Percentiles rank a stretch among this genome's conserved stretches.
These are phyloP conservation scores for Diloba caeruleocephala DNA, from an alignment of 2,888 invertebrate genomes.

Conservation along the genomic window DNA sequence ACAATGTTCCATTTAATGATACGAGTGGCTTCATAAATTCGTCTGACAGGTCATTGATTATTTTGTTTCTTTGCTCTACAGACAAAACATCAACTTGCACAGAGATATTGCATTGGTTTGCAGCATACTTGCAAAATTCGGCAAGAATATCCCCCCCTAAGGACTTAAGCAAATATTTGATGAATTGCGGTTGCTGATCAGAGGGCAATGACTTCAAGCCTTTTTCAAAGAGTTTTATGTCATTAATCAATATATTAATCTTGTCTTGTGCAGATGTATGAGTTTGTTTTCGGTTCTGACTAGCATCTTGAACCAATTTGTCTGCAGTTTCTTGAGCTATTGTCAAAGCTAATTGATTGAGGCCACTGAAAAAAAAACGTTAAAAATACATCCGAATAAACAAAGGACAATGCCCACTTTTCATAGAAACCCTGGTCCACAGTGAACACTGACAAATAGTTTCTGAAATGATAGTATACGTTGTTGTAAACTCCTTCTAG, in stretches of 20 bases:
- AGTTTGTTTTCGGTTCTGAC: conserved; percentile 92
- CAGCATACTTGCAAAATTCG: conserved; percentile 93
- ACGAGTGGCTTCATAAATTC: conserved; percentile 91
- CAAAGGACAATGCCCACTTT: too few relatives aligned
- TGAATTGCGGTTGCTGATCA: conserved; percentile 91
- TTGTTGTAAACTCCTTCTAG: too few relatives aligned
- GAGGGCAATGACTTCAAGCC: conserved; percentile 91
- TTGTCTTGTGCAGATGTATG: conserved; percentile 95
- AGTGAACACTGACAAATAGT: too few relatives aligned
- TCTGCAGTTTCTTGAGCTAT: conserved; percentile 93
- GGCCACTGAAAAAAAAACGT: conserved; percentile 83
- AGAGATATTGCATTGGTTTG: conserved; percentile 92
- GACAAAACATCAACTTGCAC: conserved; percentile 90
- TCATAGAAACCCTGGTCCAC: too few relatives aligned
- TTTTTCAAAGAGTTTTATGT: conserved; percentile 94
- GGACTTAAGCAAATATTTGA: conserved; percentile 95
- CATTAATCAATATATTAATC: conserved; percentile 92
- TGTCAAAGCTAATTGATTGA: conserved; percentile 91
- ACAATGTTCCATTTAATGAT: conserved; percentile 91
- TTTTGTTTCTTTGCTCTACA: conserved; percentile 91
- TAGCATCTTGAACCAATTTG: conserved; percentile 92
- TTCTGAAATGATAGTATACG: too few relatives aligned
- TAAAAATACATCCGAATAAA: background rate
- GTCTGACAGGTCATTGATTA: conserved; percentile 91
- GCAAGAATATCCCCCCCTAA: conserved; percentile 95